Conservation (phyloP, 2,113 vertebrate species). For the Corythornis vintsioides region DNA sequence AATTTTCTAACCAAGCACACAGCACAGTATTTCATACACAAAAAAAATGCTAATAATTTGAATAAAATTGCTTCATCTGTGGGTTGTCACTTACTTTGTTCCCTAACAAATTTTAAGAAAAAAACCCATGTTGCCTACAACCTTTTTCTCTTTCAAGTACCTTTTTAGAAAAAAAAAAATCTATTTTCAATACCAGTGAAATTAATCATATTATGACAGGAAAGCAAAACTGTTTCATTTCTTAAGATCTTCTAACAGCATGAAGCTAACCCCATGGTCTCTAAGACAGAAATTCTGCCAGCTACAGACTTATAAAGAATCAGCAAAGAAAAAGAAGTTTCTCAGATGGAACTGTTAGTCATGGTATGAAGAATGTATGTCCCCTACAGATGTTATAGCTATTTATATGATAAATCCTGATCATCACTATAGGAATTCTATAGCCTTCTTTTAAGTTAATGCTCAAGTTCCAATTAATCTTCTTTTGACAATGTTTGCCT, state of each 20-base stretch:
- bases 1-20: background rate
- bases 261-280: constrained; percentile 57
- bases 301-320: constrained; percentile 41
- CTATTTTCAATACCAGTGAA: constrained; percentile 36
- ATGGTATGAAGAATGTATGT: constrained; percentile 61
- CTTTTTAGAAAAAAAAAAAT: background rate
- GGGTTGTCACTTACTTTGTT: constrained; percentile 10
- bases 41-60: background rate
- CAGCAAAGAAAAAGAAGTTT: constrained; percentile 52
- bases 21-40: background rate
- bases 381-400: constrained; percentile 72
- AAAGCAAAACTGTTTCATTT: constrained; percentile 69
- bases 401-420: constrained; percentile 71
- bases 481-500: constrained; percentile 70
- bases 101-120: background rate
- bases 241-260: constrained; percentile 22
- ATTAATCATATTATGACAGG: constrained; percentile 59
- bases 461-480: constrained; percentile 69
- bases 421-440: constrained; percentile 50
- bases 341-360: constrained; percentile 58
- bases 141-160: background rate
- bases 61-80: background rate
- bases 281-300: constrained; percentile 55
- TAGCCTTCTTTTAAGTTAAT: constrained; percentile 66
- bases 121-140: background rate